Conservation (phyloP, 2,888 invertebrate genomes). For the Coecobrya sp. region DNA sequence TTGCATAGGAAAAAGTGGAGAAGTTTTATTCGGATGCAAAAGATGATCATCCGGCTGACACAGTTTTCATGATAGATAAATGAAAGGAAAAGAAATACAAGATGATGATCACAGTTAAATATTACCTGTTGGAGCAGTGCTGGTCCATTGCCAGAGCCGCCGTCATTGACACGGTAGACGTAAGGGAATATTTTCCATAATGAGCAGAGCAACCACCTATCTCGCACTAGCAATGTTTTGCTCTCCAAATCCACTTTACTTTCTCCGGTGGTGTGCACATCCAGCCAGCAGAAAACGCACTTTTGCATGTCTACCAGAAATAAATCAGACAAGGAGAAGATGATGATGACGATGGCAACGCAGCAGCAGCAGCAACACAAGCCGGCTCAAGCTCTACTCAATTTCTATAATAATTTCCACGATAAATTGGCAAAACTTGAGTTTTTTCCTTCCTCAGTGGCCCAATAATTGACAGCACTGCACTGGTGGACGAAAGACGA, state of each 20-base stretch:
- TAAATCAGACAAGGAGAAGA: conserved; percentile 64
- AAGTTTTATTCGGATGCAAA: no score
- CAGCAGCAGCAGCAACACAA: neutral
- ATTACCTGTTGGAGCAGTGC: conserved; percentile 92
- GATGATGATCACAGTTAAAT: no score
- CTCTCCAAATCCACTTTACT: conserved; percentile 81
- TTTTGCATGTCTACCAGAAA: conserved; percentile 81
- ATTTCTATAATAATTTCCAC: neutral
- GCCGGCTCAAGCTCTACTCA: no score
- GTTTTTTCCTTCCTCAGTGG: neutral
- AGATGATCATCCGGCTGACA: no score
- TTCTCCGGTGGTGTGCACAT: conserved; percentile 80
- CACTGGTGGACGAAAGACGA: no score
- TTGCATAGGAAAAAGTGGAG: neutral
- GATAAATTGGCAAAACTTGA: conserved; percentile 5
- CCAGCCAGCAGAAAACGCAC: conserved; percentile 83
- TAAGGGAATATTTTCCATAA: conserved; percentile 89
- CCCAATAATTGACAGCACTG: no score
- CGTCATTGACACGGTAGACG: conserved; percentile 92
- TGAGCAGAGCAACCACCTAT: conserved; percentile 79
- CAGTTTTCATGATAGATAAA: no score
- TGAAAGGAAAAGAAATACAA: no score
- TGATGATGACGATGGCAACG: neutral
- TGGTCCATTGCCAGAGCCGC: conserved; percentile 91
- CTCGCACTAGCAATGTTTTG: conserved; percentile 78